phyloP scores from a whole-genome alignment of 1,140 invertebrate species.

The Colletes gigas region DNA sequence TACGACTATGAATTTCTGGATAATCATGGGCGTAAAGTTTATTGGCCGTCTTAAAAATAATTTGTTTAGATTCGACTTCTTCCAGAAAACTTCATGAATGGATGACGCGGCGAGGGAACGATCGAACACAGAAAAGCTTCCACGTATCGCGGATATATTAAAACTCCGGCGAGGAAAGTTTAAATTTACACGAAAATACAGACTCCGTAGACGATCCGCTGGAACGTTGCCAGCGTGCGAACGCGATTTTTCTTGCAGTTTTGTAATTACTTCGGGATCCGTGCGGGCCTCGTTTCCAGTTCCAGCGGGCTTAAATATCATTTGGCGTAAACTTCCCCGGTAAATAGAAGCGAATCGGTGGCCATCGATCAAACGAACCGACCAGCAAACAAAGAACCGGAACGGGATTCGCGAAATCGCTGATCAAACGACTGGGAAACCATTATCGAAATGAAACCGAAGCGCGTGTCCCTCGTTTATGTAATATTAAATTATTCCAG shows the following conservation, averaged over 20 bases:
- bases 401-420: background rate
- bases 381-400: background rate
- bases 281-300: background rate
- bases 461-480: background rate
- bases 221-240: conserved; percentile 16
- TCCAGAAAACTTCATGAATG: conserved; percentile 8
- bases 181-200: background rate
- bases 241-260: conserved; percentile 13
- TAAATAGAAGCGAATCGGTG: background rate
- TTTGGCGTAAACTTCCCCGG: background rate
- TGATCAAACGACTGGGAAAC: background rate
- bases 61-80: too few species aligned
- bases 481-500: too few species aligned
- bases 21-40: too few species aligned
- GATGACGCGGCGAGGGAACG: background rate
- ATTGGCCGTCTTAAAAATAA: too few species aligned
- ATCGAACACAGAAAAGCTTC: background rate
- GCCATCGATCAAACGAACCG: background rate
- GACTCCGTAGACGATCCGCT: background rate
- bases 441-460: background rate
- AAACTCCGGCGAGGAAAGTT: background rate
- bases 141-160: conserved; percentile 28
- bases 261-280: conserved; percentile 20
- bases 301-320: conserved; percentile 16
- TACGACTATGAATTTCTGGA: too few species aligned